phyloP scores from a whole-genome alignment of 2,888 invertebrate genomes.

The Ormyrus nitidulus region DNA sequence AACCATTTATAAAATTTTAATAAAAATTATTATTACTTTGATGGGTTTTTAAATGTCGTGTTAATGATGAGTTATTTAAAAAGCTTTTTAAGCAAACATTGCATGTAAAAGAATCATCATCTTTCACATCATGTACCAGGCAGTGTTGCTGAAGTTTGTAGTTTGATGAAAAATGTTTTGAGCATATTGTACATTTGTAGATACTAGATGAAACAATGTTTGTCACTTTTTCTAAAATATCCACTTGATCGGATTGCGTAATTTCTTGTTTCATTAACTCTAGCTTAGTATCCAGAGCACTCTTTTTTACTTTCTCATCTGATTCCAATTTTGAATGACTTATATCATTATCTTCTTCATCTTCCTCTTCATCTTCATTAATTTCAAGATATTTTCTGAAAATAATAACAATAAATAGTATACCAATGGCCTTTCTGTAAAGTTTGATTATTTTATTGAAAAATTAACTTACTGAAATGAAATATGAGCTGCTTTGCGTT shows the following conservation, averaged over 20 bases:
- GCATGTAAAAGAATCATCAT: conserved; percentile 84
- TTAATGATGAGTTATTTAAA: conserved; percentile 84
- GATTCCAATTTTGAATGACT: conserved; percentile 36
- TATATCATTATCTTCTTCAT: conserved; percentile 21
- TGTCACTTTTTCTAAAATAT: conserved; percentile 31
- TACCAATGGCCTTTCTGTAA: too few species aligned
- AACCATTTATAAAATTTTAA: conserved; percentile 25
- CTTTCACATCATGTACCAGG: conserved; percentile 82
- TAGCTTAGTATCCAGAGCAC: conserved; percentile 42
- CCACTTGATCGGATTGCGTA: conserved; percentile 53
- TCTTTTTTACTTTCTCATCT: conserved; percentile 51
- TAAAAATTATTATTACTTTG: conserved; percentile 70
- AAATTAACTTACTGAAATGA: conserved; percentile 49
- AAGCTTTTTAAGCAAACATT: conserved; percentile 81
- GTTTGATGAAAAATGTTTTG: conserved; percentile 80
- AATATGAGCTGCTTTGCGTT: conserved; percentile 43
- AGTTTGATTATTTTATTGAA: too few species aligned
- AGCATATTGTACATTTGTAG: conserved; percentile 81
- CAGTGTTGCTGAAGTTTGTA: conserved; percentile 82
- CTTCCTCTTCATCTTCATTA: conserved; percentile 31
- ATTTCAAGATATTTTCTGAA: conserved; percentile 55
- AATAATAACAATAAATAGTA: conserved; percentile 6
- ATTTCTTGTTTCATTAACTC: conserved; percentile 56
- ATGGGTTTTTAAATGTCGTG: conserved; percentile 85
- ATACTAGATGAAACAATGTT: conserved; percentile 62